Conservation (phyloP, 2,113 vertebrate species). For the Eleginops maclovinus region DNA sequence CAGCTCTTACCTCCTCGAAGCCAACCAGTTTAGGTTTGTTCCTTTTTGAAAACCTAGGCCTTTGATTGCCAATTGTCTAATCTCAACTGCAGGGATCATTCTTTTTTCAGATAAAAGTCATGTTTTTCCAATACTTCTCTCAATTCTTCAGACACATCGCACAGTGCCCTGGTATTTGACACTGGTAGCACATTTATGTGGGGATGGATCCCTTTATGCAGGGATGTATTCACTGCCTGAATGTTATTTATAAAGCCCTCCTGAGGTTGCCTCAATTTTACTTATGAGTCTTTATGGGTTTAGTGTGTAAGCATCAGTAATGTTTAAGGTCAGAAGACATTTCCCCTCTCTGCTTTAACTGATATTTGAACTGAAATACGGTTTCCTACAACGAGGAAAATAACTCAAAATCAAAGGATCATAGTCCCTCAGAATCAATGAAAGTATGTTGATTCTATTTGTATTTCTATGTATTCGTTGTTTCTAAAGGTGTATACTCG, state of each 20-base stretch:
- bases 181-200: conserved; percentile 17
- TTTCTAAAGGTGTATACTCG: neutral
- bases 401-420: neutral
- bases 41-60: neutral
- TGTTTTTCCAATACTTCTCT: neutral
- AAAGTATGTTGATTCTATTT: too few relatives aligned
- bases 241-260: conserved; percentile 41
- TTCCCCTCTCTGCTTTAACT: neutral
- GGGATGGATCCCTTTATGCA: conserved; percentile 44
- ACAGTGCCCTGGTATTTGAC: neutral
- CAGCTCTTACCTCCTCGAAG: neutral
- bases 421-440: neutral
- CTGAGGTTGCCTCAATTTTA: conserved; percentile 31
- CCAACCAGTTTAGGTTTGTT: neutral
- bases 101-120: neutral
- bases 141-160: neutral
- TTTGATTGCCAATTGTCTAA: neutral
- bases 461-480: neutral
- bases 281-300: conserved; percentile 19
- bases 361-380: neutral
- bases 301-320: conserved; percentile 11
- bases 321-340: conserved; percentile 8
- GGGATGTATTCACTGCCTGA: conserved; percentile 28
- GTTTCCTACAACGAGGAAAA: neutral
- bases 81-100: neutral